Evolutionary conservation across 2,113 vertebrate genomes (phyloP), one percentile per base, ranked within the genome.

Genomic region (Malurus alboscapulatus): DNA sequence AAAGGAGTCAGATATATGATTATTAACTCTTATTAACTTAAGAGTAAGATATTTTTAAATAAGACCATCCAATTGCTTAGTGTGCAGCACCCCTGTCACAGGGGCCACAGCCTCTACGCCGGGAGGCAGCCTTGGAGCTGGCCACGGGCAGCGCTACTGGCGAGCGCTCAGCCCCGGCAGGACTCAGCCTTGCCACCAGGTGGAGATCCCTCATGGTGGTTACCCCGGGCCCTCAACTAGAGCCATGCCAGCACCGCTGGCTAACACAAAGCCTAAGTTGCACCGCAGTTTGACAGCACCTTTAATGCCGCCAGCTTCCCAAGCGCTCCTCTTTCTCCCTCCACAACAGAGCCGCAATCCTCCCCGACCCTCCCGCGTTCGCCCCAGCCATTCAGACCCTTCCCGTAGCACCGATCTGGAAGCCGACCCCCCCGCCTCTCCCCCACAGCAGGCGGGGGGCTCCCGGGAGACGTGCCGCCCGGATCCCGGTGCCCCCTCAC

Each of bases 181-280:
- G 27, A 7, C 83, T 29, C 48, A 48, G 3, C 76, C 91, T 88
- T 30, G 68, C 96, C 94, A 55, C 89, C 87, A 95, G 94, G 87
- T 94, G 93, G 93, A 81, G 93, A 92, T 55, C 12, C 77, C 51
- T 25, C 14, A 19, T 8, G 89, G 68, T 5, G 38, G 26, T 24
- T 48, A 57, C 38, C 29, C 4, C 0, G 2, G 54, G 69, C 93
- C 84, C 48, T 6, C n/a, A 61, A 12, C 34, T 0, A 57, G 14
- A 54, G 67, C 78, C 75, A 6, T 29, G 50, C 89, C 92, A 66
- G 3, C 2, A 73, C 38, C 17, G 34, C 82, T 38, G 63, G 62
- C 21, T 68, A 67, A 63, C 88, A 93, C 85, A 90, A 84, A 84
- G 72, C 81, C 92, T 1, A 91, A 95, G 29, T 92, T 92, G 66